Conservation (phyloP, 2,113 vertebrate species). For the Eulemur rufifrons region DNA sequence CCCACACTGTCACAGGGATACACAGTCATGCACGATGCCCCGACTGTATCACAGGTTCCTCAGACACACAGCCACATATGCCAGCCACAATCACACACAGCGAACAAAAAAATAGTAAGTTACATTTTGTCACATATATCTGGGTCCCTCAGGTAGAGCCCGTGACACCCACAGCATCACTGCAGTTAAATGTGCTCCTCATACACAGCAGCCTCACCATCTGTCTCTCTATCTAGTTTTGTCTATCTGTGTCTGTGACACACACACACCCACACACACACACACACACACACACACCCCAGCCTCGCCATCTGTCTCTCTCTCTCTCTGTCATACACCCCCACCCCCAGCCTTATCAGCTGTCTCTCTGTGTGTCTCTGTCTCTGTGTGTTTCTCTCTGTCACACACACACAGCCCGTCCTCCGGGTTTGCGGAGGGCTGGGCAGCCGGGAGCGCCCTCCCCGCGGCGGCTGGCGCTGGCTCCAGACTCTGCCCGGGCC, state of each 20-base stretch:
- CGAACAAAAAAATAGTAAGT: background rate
- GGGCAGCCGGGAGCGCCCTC: background rate
- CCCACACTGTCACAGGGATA: background rate
- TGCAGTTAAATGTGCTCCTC: background rate
- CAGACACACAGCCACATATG: background rate
- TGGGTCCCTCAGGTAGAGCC: background rate
- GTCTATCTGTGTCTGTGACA: too few species aligned
- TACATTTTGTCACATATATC: background rate
- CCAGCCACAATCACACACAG: background rate
- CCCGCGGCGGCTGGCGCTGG: background rate
- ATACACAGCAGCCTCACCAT: background rate
- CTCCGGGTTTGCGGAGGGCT: background rate
- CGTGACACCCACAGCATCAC: background rate
- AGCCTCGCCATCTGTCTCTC: background rate
- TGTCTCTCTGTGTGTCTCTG: background rate
- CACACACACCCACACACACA: background rate
- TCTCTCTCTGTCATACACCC: background rate
- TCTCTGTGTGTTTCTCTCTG: too few species aligned
- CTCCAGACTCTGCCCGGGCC: constrained; percentile 55
- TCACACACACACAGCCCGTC: background rate
- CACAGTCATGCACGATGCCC: background rate
- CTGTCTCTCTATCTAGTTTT: background rate
- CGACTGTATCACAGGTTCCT: background rate
- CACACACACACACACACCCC: background rate
- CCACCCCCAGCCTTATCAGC: background rate